Evolutionary conservation across 2,888 invertebrate genomes (phyloP), one percentile per base, ranked within the genome.

Genomic region (Cristatella mucedo): DNA sequence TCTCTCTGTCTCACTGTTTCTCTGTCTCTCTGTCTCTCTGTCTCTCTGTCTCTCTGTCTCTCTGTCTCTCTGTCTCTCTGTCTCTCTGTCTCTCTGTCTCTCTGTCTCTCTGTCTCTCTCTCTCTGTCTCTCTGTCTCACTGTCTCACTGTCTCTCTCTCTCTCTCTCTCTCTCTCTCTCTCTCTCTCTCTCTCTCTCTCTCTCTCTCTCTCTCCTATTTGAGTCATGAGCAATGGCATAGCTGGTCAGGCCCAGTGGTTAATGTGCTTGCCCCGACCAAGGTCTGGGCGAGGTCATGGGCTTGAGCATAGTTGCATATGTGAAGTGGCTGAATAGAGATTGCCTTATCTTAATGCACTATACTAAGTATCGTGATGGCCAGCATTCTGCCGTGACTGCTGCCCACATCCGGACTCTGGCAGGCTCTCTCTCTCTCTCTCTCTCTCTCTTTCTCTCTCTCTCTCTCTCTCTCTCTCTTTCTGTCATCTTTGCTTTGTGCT

Each of bases 131-230:
- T 21, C 39, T 40, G 7, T 20, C 16, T 16, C 13, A 15, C 34
- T 11, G n/a, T 13, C 11, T 6, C 34, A 34, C 16, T 34, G 13
- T 34, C 13, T 16, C 13, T 36, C 16, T 16, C 38, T 34, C 34
- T 9, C 34, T 34, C 9, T 48, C 46, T 29, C 43, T 50, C 51
- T n/a, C n/a, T n/a, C 40, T 31, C 33, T 48, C 29, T 45, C 43
- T 6, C 49, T 40, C 47, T 53, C 53, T 55, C 43, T 30, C 44
- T 33, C 24, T 39, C 37, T 41, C 37, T 18, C 38, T 30, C 20
- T 26, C 32, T 22, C 29, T 11, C n/a, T 32, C 38, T 32, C 15
- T 16, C 38, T 38, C 24, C 31, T 37, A 38, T 26, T 38, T n/a
- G n/a, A n/a, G n/a, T n/a, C n/a, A n/a, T n/a, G n/a, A n/a, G n/a